Evolutionary conservation across 2,113 vertebrate species (phyloP).

Genomic region (Athene noctua): DNA sequence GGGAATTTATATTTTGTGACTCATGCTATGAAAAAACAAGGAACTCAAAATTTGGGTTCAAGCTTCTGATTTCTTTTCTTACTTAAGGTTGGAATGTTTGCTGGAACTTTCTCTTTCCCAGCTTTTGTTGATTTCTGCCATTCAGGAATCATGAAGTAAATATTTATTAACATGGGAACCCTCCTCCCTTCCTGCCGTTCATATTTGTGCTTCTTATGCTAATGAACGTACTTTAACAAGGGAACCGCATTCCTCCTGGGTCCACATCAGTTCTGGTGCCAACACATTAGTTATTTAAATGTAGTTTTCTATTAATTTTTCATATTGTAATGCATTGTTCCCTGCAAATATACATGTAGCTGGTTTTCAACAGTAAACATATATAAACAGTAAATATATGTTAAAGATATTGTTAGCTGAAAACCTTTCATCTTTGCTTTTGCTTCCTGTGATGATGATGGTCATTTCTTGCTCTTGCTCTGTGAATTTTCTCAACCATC

Average conservation of each 20-base stretch:
- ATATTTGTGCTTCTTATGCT: constrained; percentile 57
- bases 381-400: not conserved
- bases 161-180: constrained; percentile 64
- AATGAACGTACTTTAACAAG: constrained; percentile 56
- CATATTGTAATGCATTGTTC: constrained; percentile 55
- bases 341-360: constrained; percentile 14
- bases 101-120: constrained; percentile 19
- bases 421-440: constrained; percentile 20
- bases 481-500: not conserved
- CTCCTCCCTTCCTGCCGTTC: constrained; percentile 46
- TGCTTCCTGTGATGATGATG: not conserved
- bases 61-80: constrained; percentile 1
- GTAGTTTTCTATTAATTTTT: constrained; percentile 61
- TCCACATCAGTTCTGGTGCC: constrained; percentile 11
- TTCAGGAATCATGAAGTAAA: constrained; percentile 55
- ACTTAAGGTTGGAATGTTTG: not conserved
- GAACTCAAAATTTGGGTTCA: not conserved
- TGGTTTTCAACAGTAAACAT: constrained; percentile 21
- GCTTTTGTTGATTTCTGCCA: constrained; percentile 59
- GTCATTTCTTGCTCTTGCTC: not conserved
- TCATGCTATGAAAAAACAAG: not conserved
- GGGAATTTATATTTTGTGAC: not conserved
- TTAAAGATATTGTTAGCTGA: constrained; percentile 8
- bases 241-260: constrained; percentile 56
- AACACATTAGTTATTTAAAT: constrained; percentile 67